Percentiles rank a stretch among this genome's conserved stretches.
Conservation (phyloP, 2,797 vertebrate genomes). For the Chelidonichthys spinosus region DNA sequence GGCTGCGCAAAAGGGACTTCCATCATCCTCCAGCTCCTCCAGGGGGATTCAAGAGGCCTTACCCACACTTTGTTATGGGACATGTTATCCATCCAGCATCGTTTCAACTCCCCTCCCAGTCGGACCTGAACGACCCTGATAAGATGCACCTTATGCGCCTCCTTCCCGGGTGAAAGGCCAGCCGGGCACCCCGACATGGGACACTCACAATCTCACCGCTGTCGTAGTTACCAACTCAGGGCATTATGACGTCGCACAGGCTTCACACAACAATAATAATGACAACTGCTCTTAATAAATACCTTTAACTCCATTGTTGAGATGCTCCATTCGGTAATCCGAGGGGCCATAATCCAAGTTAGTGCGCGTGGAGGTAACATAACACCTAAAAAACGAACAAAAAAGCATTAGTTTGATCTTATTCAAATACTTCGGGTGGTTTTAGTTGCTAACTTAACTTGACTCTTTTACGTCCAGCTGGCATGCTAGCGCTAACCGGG, state of each 20-base stretch:
- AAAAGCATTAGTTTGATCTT: not conserved
- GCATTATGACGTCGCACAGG: not conserved
- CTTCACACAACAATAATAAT: not conserved
- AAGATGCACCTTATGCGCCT: slow-evolving; percentile 5
- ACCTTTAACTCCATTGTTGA: slow-evolving; percentile 70
- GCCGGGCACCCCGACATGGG: not conserved
- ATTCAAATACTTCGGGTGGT: not conserved
- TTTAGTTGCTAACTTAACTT: not conserved
- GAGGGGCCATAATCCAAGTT: slow-evolving; percentile 37
- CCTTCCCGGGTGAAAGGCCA: not conserved
- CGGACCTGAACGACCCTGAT: slow-evolving; percentile 18
- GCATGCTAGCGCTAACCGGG: slow-evolving; percentile 60
- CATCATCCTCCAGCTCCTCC: not conserved
- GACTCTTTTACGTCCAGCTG: slow-evolving; percentile 36
- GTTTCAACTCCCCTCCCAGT: not conserved
- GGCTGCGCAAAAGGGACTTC: not conserved
- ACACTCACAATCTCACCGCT: not conserved
- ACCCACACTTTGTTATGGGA: not conserved
- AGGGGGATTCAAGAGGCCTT: not conserved
- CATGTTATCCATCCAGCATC: slow-evolving; percentile 7
- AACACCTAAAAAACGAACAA: slow-evolving; percentile 42
- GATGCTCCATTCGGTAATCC: slow-evolving; percentile 54
- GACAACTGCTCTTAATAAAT: slow-evolving; percentile 13
- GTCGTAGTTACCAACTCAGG: not conserved
- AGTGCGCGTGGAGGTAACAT: slow-evolving; percentile 4